These are phyloP conservation scores for Protomyctophum bolini DNA, from an alignment of 2,113 vertebrate genomes.

Conservation along the genomic window DNA sequence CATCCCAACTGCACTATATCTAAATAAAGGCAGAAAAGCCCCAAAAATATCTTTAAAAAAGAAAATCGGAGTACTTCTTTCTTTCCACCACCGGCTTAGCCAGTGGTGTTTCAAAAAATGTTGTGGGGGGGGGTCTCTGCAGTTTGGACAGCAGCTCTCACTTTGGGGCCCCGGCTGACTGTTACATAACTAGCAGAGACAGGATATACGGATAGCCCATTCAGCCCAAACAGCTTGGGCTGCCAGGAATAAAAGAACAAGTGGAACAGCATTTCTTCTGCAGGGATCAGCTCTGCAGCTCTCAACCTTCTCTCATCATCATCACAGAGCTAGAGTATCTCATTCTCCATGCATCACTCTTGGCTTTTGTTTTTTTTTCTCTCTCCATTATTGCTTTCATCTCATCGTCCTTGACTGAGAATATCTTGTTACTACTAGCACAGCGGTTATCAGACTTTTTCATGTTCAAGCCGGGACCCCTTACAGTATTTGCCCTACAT, in stretches of 20 bases:
- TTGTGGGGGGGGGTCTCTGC: slow-evolving; percentile 13
- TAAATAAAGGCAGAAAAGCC: background rate
- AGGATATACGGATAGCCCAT: slow-evolving; percentile 48
- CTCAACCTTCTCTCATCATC: slow-evolving; percentile 16
- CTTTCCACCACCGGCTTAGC: background rate
- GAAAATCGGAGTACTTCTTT: background rate
- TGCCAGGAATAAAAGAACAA: slow-evolving; percentile 49
- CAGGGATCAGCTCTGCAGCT: slow-evolving; percentile 23
- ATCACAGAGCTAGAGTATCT: background rate
- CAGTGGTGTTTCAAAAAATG: no score
- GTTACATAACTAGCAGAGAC: slow-evolving; percentile 69
- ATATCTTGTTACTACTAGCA: slow-evolving; percentile 12
- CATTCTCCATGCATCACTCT: background rate
- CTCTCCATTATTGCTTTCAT: background rate
- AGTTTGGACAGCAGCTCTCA: slow-evolving; percentile 13
- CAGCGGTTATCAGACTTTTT: no score
- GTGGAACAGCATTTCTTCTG: slow-evolving; percentile 39
- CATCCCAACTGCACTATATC: background rate
- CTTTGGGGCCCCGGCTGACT: slow-evolving; percentile 56
- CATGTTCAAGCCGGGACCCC: no score
- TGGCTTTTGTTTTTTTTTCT: background rate
- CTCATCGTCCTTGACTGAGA: slow-evolving; percentile 15
- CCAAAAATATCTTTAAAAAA: background rate
- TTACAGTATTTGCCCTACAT: no score
- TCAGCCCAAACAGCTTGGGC: slow-evolving; percentile 25